Percentiles rank a stretch among this genome's conserved stretches.
Conservation (phyloP, 2,797 vertebrate genomes). For the Lerista edwardsae region DNA sequence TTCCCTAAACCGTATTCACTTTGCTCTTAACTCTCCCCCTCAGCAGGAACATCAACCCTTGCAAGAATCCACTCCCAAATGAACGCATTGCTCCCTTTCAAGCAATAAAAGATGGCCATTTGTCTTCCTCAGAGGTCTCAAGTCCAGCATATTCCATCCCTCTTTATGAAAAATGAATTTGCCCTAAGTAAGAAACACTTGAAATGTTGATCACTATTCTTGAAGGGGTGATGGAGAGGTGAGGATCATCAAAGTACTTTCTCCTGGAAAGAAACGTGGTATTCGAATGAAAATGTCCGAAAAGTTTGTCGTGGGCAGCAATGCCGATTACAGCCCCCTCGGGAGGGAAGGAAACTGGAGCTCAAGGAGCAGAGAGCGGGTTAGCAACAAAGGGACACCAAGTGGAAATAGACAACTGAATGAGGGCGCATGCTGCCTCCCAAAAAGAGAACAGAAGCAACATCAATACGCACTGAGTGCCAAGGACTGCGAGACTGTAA, state of each 20-base stretch:
- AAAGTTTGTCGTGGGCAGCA: conserved; percentile 51
- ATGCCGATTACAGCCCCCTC: conserved; percentile 56
- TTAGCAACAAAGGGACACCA: conserved; percentile 89
- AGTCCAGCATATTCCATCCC: conserved; percentile 32
- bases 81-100: conserved; percentile 54
- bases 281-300: conserved; percentile 49
- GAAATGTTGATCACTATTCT: not conserved
- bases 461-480: conserved; percentile 93
- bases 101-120: conserved; percentile 60
- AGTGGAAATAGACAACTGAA: conserved; percentile 87
- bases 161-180: conserved; percentile 64
- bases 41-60: conserved; percentile 43
- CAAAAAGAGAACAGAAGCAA: conserved; percentile 88
- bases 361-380: conserved; percentile 88
- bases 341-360: conserved; percentile 73
- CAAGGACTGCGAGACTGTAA: conserved; percentile 78
- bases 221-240: conserved; percentile 61
- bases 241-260: conserved; percentile 64
- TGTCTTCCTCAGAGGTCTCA: conserved; percentile 19
- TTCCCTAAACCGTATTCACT: not conserved
- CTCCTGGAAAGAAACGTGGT: conserved; percentile 67
- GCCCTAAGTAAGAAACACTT: conserved; percentile 50
- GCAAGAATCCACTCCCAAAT: conserved; percentile 63
- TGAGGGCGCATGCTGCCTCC: conserved; percentile 88
- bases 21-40: no score